These are phyloP conservation scores for Dioctria linearis DNA, from an alignment of 2,888 invertebrate genomes.

Conservation along the genomic window DNA sequence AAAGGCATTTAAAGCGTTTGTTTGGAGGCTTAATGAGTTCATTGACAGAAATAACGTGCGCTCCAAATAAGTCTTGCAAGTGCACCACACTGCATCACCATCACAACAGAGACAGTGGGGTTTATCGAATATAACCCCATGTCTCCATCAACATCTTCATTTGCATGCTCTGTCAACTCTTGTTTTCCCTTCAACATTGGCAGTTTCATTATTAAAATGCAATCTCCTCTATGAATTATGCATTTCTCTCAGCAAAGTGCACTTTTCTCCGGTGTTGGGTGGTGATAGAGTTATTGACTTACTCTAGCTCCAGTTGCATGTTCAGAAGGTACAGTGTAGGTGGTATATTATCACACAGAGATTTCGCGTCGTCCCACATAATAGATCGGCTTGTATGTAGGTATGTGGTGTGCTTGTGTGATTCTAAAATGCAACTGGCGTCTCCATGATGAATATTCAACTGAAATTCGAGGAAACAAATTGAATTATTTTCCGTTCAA, in stretches of 20 bases:
- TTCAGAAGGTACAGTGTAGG: background rate
- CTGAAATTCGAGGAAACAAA: conserved; percentile 31
- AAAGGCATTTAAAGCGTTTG: background rate
- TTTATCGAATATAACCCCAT: background rate
- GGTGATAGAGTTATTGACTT: background rate
- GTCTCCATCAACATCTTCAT: background rate
- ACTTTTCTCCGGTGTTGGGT: background rate
- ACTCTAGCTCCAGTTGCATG: conserved; percentile 28
- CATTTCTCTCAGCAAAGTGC: conserved; percentile 21
- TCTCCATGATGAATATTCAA: conserved; percentile 41
- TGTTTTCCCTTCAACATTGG: background rate
- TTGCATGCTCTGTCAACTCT: background rate
- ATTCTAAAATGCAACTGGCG: background rate
- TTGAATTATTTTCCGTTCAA: conserved; percentile 47
- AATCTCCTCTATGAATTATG: conserved; percentile 34
- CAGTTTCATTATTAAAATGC: conserved; percentile 18
- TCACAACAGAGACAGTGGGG: background rate
- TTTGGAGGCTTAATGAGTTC: conserved; percentile 26
- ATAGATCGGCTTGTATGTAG: too few relatives aligned
- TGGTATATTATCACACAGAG: background rate
- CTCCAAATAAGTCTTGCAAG: background rate
- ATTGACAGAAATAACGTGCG: conserved; percentile 12
- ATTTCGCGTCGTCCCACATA: background rate
- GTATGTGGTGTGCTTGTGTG: background rate
- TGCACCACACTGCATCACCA: background rate